Evolutionary conservation across 2,113 vertebrate genomes (phyloP).

Genomic region (Marmota monax): DNA sequence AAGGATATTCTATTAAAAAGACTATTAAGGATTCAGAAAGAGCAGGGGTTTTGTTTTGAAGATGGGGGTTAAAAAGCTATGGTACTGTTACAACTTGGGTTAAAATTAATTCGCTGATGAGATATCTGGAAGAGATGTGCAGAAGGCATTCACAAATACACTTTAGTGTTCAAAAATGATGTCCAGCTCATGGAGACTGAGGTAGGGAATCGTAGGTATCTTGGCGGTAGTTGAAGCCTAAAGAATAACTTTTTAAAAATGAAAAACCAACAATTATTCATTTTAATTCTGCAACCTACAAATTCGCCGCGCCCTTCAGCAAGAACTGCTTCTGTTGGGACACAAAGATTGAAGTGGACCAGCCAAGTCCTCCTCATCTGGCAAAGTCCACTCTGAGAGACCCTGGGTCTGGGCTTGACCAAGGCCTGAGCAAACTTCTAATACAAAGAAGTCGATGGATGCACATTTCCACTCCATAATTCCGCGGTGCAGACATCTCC

Average conservation of each 20-base stretch:
- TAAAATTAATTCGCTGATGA: background rate
- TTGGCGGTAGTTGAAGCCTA: background rate
- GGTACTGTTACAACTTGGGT: background rate
- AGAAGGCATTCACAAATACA: background rate
- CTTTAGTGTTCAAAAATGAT: background rate
- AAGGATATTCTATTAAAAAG: background rate
- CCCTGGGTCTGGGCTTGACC: background rate
- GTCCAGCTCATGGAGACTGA: background rate
- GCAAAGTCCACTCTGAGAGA: background rate
- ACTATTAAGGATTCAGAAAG: constrained; percentile 24
- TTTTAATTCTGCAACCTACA: background rate
- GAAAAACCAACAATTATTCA: background rate
- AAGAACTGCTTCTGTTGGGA: background rate
- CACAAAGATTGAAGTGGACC: background rate
- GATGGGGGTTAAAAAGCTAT: background rate
- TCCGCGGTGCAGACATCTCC: background rate
- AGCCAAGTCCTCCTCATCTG: background rate
- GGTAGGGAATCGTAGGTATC: background rate
- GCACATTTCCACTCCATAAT: background rate
- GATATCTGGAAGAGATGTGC: background rate
- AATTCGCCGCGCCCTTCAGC: background rate
- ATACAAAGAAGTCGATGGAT: background rate
- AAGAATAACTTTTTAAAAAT: background rate
- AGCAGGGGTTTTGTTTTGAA: background rate
- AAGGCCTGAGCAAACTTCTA: background rate